phyloP scores from a whole-genome alignment of 2,113 vertebrate species.

The Semicossyphus pulcher region DNA sequence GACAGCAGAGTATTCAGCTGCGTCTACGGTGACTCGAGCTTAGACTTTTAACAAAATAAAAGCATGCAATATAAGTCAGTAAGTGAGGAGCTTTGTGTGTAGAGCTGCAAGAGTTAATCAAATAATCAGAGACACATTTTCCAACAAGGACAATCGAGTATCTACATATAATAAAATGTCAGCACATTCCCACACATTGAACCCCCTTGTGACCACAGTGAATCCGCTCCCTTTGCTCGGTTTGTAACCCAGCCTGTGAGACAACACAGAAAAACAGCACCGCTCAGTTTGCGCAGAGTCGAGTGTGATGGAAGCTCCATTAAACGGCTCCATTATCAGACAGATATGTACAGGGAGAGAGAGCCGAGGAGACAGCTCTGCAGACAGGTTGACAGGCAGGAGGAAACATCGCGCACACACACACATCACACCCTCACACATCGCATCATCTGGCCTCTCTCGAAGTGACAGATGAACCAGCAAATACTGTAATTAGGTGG shows the following conservation, averaged over 20 bases:
- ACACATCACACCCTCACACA: constrained; percentile 5
- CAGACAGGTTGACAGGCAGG: constrained; percentile 40
- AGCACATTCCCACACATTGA: neutral
- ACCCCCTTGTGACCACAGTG: neutral
- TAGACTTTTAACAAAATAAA: neutral
- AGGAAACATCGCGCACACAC: constrained; percentile 4
- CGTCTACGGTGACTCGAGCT: neutral
- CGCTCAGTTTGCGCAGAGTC: neutral
- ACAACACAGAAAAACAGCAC: neutral
- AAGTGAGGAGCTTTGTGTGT: neutral
- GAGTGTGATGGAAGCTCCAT: too few species aligned
- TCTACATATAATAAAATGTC: too few species aligned
- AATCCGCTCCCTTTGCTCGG: neutral
- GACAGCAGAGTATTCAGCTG: neutral
- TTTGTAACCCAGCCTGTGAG: constrained; percentile 12
- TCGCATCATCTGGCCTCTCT: constrained; percentile 33
- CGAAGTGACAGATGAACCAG: constrained; percentile 59
- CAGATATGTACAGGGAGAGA: neutral
- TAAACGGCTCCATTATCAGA: constrained; percentile 34
- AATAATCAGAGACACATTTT: too few species aligned
- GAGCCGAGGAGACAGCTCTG: constrained; percentile 29
- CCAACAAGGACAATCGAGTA: too few species aligned
- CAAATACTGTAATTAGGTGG: constrained; percentile 68
- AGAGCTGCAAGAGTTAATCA: too few species aligned
- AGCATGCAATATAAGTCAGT: too few species aligned